Evolutionary conservation across 2,888 invertebrate species (phyloP).

Genomic region (Tenthredo distinguenda): DNA sequence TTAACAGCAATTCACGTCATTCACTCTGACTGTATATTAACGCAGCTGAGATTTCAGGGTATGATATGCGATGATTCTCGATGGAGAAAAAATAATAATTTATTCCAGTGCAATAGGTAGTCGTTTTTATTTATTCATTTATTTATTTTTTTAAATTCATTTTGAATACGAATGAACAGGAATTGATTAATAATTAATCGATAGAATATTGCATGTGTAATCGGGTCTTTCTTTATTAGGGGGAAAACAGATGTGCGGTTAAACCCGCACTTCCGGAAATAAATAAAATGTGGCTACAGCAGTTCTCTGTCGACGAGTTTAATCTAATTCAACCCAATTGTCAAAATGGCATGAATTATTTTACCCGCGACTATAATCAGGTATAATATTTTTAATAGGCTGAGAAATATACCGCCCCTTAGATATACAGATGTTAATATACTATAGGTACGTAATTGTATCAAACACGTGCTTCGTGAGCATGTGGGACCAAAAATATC

Average conservation of each 20-base stretch:
- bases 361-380: background rate
- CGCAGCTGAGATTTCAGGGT: background rate
- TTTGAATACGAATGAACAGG: background rate
- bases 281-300: background rate
- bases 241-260: background rate
- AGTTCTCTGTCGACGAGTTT: background rate
- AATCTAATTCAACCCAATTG: conserved; percentile 41
- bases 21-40: background rate
- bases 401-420: background rate
- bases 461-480: background rate
- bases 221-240: background rate
- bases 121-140: too few species aligned
- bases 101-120: background rate
- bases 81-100: background rate
- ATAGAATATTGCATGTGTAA: background rate
- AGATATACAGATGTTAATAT: background rate
- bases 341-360: conserved; percentile 1
- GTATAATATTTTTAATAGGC: background rate
- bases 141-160: background rate
- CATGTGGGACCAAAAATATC: background rate
- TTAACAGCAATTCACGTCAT: background rate
- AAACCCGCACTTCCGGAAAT: background rate
- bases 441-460: background rate
- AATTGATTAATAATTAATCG: background rate
- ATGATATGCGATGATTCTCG: background rate